Conservation (phyloP, 2,113 vertebrate genomes). For the Miniopterus natalensis region DNA sequence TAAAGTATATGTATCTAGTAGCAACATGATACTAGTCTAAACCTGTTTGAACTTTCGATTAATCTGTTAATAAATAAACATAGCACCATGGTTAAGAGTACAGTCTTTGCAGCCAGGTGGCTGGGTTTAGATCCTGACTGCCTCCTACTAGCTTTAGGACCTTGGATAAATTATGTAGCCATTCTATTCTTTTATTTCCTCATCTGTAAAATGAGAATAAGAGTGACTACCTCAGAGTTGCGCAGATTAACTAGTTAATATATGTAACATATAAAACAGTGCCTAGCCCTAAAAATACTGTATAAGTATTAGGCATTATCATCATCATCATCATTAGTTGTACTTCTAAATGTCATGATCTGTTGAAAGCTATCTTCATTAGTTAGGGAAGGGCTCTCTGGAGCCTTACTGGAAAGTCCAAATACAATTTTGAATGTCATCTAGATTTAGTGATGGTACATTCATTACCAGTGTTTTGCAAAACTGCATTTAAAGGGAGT, state of each 20-base stretch:
- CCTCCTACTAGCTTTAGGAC: background rate
- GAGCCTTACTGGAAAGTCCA: conserved; percentile 30
- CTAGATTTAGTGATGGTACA: background rate
- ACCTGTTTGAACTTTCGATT: background rate
- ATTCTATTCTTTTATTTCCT: background rate
- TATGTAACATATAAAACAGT: conserved; percentile 14
- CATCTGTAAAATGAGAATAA: conserved; percentile 11
- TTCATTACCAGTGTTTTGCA: background rate
- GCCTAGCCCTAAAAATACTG: background rate
- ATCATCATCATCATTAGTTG: background rate
- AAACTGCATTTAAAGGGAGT: background rate
- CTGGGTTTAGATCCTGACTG: background rate
- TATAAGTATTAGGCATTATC: background rate
- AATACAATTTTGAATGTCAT: conserved; percentile 30
- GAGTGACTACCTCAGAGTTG: conserved; percentile 8
- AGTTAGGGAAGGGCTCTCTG: background rate
- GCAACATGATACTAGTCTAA: background rate
- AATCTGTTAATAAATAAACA: background rate
- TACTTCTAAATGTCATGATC: background rate
- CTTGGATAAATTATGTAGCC: background rate
- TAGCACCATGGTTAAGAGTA: background rate
- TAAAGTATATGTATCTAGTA: background rate
- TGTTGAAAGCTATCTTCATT: conserved; percentile 3
- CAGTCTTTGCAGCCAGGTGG: background rate
- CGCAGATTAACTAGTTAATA: conserved; percentile 11